Evolutionary conservation across 1,140 invertebrate genomes (phyloP).

Genomic region (Aphelinus atriplicis): DNA sequence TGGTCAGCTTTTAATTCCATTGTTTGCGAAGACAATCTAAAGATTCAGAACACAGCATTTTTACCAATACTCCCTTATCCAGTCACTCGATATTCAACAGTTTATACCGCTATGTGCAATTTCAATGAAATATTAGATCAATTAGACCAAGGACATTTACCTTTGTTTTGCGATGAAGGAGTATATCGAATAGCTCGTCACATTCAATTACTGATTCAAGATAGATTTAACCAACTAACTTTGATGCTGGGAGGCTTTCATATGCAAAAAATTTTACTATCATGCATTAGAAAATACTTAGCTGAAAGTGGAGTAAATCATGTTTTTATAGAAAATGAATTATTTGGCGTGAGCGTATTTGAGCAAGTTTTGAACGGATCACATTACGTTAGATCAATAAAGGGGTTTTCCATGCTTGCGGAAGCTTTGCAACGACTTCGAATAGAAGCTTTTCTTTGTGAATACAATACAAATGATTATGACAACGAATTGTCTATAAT

Average conservation of each 20-base stretch:
- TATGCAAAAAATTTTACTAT: not conserved
- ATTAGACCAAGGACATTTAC: conserved; percentile 31
- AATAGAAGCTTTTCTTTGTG: conserved; percentile 28
- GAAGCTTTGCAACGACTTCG: conserved; percentile 23
- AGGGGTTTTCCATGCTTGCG: conserved; percentile 22
- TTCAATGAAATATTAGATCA: conserved; percentile 31
- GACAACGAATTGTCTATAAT: conserved; percentile 6
- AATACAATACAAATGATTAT: not conserved
- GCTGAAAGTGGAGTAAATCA: conserved; percentile 2
- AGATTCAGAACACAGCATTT: conserved; percentile 21
- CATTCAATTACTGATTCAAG: not conserved
- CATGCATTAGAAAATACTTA: conserved; percentile 16
- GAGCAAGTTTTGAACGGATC: conserved; percentile 29
- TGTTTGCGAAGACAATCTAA: not conserved
- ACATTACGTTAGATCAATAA: conserved; percentile 27
- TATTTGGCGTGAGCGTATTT: conserved; percentile 18
- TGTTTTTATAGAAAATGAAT: too few species aligned
- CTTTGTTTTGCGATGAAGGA: conserved; percentile 32
- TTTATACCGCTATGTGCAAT: conserved; percentile 31
- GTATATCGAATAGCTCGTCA: conserved; percentile 30
- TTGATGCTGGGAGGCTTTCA: conserved; percentile 16
- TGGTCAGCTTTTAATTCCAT: conserved; percentile 34
- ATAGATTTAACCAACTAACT: not conserved
- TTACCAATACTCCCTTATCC: conserved; percentile 29
- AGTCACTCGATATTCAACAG: conserved; percentile 29